phyloP scores from a whole-genome alignment of 2,113 vertebrate genomes.

The Mungos mungo region DNA sequence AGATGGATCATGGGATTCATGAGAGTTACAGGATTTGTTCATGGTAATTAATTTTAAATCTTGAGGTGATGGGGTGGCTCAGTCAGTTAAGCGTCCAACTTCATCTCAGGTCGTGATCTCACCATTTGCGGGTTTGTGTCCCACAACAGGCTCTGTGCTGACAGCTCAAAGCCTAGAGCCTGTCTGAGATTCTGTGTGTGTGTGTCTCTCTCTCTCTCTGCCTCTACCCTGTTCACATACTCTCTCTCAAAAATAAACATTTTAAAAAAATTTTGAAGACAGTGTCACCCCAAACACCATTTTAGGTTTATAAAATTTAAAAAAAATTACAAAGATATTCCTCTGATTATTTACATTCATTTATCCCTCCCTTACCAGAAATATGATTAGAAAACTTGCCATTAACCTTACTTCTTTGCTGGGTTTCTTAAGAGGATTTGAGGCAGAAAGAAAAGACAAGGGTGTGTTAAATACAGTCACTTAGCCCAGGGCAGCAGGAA shows the following conservation, averaged over 20 bases:
- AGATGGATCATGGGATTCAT: neutral
- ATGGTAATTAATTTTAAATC: neutral
- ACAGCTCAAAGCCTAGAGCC: too few relatives aligned
- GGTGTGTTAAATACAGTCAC: neutral
- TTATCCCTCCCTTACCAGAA: neutral
- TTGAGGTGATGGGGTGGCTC: too few relatives aligned
- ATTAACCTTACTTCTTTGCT: neutral
- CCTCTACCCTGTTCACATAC: too few relatives aligned
- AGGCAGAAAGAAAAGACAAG: neutral
- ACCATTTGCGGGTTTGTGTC: too few relatives aligned
- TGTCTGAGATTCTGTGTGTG: too few relatives aligned
- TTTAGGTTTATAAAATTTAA: neutral
- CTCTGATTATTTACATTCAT: neutral
- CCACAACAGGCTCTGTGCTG: too few relatives aligned
- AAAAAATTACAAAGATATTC: neutral
- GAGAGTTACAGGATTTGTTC: neutral
- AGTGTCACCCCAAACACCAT: neutral
- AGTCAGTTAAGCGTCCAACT: too few relatives aligned
- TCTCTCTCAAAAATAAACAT: too few relatives aligned
- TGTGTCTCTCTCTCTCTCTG: too few relatives aligned
- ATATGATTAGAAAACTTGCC: slow-evolving; percentile 6
- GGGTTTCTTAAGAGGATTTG: neutral
- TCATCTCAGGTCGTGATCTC: too few relatives aligned
- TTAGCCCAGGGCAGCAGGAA: neutral
- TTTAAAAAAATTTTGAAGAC: neutral